Conservation (phyloP, 2,888 invertebrate species). For the Orgyia antiqua region DNA sequence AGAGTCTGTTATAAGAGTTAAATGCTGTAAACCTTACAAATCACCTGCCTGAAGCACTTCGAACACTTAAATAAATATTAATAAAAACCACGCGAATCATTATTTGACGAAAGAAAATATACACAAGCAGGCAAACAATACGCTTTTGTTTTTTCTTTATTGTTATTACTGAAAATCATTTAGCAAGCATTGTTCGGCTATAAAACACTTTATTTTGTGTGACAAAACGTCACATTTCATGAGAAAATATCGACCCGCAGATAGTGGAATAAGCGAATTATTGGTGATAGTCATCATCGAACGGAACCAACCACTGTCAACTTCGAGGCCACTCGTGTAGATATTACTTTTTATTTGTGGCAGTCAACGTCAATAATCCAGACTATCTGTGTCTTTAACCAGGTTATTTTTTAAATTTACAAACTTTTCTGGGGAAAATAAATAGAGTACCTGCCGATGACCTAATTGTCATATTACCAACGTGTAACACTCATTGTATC, state of each 20-base stretch:
- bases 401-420: too few relatives aligned
- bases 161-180: constrained; percentile 75
- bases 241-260: constrained; percentile 77
- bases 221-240: constrained; percentile 75
- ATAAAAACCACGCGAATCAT: constrained; percentile 62
- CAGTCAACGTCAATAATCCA: too few relatives aligned
- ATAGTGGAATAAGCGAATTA: constrained; percentile 74
- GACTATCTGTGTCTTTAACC: too few relatives aligned
- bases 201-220: constrained; percentile 77
- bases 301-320: constrained; percentile 39
- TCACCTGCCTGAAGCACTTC: constrained; percentile 67
- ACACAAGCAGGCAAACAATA: constrained; percentile 60
- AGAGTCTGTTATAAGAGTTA: too few relatives aligned
- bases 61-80: constrained; percentile 66
- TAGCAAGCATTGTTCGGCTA: constrained; percentile 58
- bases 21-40: too few relatives aligned
- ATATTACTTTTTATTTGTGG: too few relatives aligned
- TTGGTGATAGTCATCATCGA: constrained; percentile 46
- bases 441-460: too few relatives aligned
- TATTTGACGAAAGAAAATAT: constrained; percentile 64
- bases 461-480: too few relatives aligned
- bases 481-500: too few relatives aligned
- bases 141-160: constrained; percentile 76
- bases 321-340: constrained; percentile 18
- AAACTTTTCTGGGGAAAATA: too few relatives aligned